Base-by-base conservation (phyloP, 1,140 invertebrate genomes). In the Olivierus martensii region DNA sequence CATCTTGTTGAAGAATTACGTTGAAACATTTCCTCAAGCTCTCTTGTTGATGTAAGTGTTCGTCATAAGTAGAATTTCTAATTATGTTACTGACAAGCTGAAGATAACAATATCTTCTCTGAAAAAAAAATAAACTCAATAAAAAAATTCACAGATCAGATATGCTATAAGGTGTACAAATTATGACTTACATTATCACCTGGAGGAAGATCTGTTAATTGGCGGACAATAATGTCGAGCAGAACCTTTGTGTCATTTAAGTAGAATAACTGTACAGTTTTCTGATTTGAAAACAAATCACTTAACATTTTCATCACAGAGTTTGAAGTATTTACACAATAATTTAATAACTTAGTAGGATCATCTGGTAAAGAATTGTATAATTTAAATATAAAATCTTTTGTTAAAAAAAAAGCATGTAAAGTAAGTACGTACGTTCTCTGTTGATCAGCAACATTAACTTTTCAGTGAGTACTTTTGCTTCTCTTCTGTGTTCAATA, bases 181-280 rank as follows among this genome's bases (percentile, higher is more conserved):
- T n/a, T n/a, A 28, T 28, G 9, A 28, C 28, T 28, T 28, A 90
- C 86, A 74, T 77, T 72, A 71, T 90, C 86, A 38, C 85, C 86
- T 14, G 87, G 79, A 44, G 84, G 81, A 53, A 92, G 75, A 68
- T 95, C 88, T 6, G 84, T 81, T 5, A 95, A 72, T 66, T 91
- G 84, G 28, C 88, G 72, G 18, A 91, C 79, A 43, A 92, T 80
- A 63, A 95, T 92, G 65, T 94, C 90, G 59, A 93, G 82, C 22
- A 93, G 73, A 37, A 94, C 89, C 71, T 86, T 87, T 3, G 85
- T 81, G 66, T 95, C 89, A 66, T 93, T 95, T 0, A 87, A 90
- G 65, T 94, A 95, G 66, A 93, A 87, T 36, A 93, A 75, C 58
- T 78, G 75, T 1, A 88, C 82, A 5, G 87, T 89, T 41, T 76